Base-by-base conservation (phyloP, 2,113 vertebrate genomes). In the Chinchilla lanigera region DNA sequence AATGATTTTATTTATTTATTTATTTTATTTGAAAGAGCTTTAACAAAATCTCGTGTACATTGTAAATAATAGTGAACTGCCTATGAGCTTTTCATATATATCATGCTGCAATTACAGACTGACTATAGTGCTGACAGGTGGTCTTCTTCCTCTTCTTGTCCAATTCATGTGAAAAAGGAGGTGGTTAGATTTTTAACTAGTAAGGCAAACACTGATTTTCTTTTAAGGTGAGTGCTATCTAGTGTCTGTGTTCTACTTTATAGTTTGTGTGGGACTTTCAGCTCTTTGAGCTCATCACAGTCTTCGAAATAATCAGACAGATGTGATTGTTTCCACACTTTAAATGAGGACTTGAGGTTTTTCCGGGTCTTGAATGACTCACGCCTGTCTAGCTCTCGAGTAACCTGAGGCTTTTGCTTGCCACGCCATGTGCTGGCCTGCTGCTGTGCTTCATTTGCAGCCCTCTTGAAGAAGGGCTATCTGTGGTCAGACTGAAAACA, bases 11-110 rank as follows among this genome's bases (percentile, higher is more conserved):
- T 33, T 90, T n/a, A n/a, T n/a, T n/a, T n/a, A n/a, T n/a, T n/a
- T n/a, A n/a, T n/a, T 90, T 93, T 78, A 71, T 93, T 88, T 91
- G 41, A 75, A 82, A 97, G 71, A 26, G 30, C 47, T 9, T 44
- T 75, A 90, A 90, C 24, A 92, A 63, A 52, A 19, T 41, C 80
- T 30, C 30, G 1, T 71, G n/a, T 73, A 30, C 69, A 54, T 85
- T 88, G 6, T 54, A 88, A 78, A n/a, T 50, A 56, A 69, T 83
- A 28, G 11, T 58, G 24, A 33, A 54, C 0, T 0, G 9, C 80
- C 56, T 78, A 20, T 26, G 41, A 73, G 41, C 33, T 78, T 71
- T 85, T 86, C 52, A 14, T 50, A 5, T 80, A 81, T 22, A 63
- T n/a, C 63, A 4, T 58, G 33, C 5, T 86, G 78, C 54, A 71